These are phyloP conservation scores for Bucorvus abyssinicus DNA, from an alignment of 2,797 vertebrate genomes.

Conservation along the genomic window DNA sequence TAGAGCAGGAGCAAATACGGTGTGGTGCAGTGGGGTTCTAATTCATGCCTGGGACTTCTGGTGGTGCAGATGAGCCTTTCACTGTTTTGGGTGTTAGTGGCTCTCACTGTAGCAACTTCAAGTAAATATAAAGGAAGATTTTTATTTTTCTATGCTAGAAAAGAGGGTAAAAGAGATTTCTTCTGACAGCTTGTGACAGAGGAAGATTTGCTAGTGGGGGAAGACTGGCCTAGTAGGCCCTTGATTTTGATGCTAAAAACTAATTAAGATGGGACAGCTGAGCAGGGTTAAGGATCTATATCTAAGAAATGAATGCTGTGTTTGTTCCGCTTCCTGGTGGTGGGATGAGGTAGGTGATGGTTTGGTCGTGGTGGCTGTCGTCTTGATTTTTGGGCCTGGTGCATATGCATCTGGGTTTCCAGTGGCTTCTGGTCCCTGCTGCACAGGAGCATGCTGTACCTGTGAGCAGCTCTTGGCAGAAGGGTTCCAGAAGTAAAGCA, in stretches of 20 bases:
- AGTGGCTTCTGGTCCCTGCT: neutral
- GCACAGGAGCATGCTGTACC: fast-evolving
- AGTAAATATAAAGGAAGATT: neutral
- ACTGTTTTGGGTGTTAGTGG: neutral
- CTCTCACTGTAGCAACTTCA: neutral
- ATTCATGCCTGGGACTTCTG: neutral
- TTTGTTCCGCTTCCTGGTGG: neutral
- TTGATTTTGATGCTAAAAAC: neutral
- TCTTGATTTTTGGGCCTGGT: neutral
- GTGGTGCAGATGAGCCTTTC: neutral
- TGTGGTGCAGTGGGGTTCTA: fast-evolving
- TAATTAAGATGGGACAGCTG: neutral
- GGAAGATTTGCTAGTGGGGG: neutral
- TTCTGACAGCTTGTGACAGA: neutral
- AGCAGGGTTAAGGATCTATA: neutral
- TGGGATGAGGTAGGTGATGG: neutral
- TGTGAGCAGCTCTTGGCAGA: neutral
- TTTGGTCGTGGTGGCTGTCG: neutral
- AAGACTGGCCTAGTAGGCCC: neutral
- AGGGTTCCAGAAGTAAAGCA: neutral
- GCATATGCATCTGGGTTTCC: neutral
- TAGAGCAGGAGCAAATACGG: neutral
- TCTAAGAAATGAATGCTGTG: neutral
- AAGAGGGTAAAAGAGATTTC: neutral
- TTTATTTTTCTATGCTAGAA: neutral